Base-by-base conservation (phyloP, 2,888 invertebrate genomes). In the Bellardia pandia region DNA sequence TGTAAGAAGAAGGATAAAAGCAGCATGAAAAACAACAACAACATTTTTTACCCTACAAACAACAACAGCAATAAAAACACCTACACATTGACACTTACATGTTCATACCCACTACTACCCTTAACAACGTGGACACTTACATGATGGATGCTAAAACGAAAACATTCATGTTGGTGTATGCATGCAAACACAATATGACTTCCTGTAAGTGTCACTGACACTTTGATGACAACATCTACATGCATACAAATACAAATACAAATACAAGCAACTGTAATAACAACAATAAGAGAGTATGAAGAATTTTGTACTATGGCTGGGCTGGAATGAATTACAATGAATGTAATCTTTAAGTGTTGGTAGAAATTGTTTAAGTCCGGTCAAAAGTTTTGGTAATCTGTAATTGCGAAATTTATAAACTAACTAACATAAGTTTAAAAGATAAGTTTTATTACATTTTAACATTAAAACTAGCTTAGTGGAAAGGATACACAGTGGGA, bases 161-260 rank as follows among this genome's bases (percentile, higher is more conserved):
- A 62, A 74, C 33, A 53, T 51, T 14, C 66, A 48, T 48, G 75
- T 48, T 11, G 48, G 33, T 58, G 7, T 68, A 8, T 68, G 11
- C 11, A 14, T 78, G 53, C 30, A 78, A 71, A 83, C 68, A 84
- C 72, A 74, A 87, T 75, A 76, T 77, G 86, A 87, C 84, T 87
- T 87, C 86, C 86, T 87, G 84, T 51, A 79, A 86, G 83, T 87
- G 86, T 84, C 86, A 87, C 45, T 87, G 86, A 87, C 86, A 86
- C 80, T 86, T 76, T 86, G 86, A 77, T 84, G 86, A 86, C 84
- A 86, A 77, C 76, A 83, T 74, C 51, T 64, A 84, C 83, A 82
- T 53, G 53, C 64, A 76, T 48, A 37, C 77, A 68, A 45, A 40
- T 45, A 72, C 66, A 51, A 45, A 76, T 48, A 37, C 77, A 68